Conservation (phyloP, 2,888 invertebrate species). For the Gymnoscelis rufifasciata region DNA sequence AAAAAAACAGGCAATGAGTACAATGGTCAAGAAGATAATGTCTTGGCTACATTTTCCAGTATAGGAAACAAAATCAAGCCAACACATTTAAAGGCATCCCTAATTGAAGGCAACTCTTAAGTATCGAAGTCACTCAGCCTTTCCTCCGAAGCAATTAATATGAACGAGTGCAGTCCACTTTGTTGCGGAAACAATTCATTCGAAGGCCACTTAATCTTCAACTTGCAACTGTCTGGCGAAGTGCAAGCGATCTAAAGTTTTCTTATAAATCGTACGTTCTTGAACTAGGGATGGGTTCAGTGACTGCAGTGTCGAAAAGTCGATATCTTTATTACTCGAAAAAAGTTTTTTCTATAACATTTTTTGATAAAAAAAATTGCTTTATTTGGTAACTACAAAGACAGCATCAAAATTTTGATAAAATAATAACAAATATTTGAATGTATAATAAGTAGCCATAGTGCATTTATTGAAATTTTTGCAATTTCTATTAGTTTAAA, state of each 20-base stretch:
- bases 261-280: conserved; percentile 39
- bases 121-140: conserved; percentile 2
- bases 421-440: too few relatives aligned
- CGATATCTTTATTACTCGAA: too few relatives aligned
- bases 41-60: too few relatives aligned
- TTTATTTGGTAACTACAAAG: too few relatives aligned
- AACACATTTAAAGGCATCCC: background rate
- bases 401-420: too few relatives aligned
- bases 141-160: conserved; percentile 33
- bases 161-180: conserved; percentile 41
- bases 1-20: too few relatives aligned
- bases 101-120: conserved; percentile 1
- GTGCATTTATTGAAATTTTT: too few relatives aligned
- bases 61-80: background rate
- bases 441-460: too few relatives aligned
- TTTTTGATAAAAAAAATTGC: too few relatives aligned
- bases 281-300: conserved; percentile 9
- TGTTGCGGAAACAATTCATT: conserved; percentile 43
- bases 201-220: conserved; percentile 43
- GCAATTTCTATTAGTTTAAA: too few relatives aligned
- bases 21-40: too few relatives aligned
- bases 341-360: too few relatives aligned
- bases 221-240: conserved; percentile 37
- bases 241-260: conserved; percentile 47
- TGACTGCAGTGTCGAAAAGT: background rate